Percentiles rank a stretch among this genome's conserved stretches.
Conservation (phyloP, 2,797 vertebrate species). For the Eulemur coronatus region DNA sequence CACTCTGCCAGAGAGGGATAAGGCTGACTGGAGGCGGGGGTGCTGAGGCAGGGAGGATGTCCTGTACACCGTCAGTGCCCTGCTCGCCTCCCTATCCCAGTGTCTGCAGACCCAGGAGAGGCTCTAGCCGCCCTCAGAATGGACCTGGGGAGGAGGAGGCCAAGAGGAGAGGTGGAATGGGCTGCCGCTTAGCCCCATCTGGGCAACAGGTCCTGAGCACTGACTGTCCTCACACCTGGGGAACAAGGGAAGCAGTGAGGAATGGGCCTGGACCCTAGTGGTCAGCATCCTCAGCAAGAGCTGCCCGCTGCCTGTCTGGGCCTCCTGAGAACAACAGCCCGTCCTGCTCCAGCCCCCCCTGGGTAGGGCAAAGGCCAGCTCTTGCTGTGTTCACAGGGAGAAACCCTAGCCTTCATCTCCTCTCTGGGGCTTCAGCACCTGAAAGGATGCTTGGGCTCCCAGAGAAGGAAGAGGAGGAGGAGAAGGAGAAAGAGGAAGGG, state of each 20-base stretch:
- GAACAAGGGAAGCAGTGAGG: not conserved
- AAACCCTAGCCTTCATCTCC: constrained; percentile 30
- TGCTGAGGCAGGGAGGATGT: not conserved
- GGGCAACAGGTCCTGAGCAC: constrained; percentile 69
- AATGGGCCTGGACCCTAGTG: not conserved
- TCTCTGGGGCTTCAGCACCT: not conserved
- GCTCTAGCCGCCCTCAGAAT: not conserved
- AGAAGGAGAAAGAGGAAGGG: too few relatives aligned
- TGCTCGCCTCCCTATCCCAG: not conserved
- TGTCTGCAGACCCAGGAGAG: not conserved
- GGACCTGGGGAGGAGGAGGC: not conserved
- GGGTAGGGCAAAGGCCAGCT: constrained; percentile 33
- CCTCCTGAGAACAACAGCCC: not conserved
- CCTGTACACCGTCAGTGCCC: not conserved
- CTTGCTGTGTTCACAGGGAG: not conserved
- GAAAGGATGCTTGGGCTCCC: constrained; percentile 34
- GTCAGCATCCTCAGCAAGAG: not conserved
- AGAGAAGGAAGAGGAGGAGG: not conserved
- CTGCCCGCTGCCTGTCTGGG: not conserved
- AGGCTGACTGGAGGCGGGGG: not conserved
- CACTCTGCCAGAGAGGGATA: not conserved
- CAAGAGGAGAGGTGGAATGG: not conserved
- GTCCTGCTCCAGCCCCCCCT: not conserved
- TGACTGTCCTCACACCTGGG: not conserved
- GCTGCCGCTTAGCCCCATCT: not conserved